Base-by-base conservation (phyloP, 1,140 invertebrate genomes). In the Drosophila lini region DNA sequence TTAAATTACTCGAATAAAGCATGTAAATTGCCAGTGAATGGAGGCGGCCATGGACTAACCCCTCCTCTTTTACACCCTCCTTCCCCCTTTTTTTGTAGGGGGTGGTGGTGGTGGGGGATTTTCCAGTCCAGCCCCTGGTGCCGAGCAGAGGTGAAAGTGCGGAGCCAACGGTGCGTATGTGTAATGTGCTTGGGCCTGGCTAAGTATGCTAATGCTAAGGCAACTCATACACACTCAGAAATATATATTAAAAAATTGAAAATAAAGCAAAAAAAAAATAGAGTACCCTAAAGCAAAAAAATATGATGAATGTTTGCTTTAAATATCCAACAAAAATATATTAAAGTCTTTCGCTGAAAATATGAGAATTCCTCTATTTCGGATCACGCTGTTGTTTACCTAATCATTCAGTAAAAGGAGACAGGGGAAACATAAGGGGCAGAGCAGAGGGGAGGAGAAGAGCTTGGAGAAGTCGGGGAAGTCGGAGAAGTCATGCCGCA, bases 1-100 rank as follows among this genome's bases (percentile, higher is more conserved):
- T 84, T 89, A 88, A 88, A 88, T 88, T 88, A 89, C 84, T 89
- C 78, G 80, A 84, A 88, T 81, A 89, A 88, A 88, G 84, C 84
- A 88, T 88, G 84, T 88, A 84, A 88, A 89, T 88, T 89, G 84
- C 84, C 80, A 88, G 76, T 88, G 80, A 89, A 89, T 83, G 50
- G 44, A 57, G 50, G 68, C 68, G 64, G 45, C 40, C 40, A 50
- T 56, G 52, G 58, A 55, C 69, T 47, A 64, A 38, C 59, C 55
- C 44, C 13, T 2, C 9, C 41, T 31, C 19, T 9, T 11, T 11
- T 6, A 11, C 11, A 41, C 6, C 34, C 28, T 28, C 25, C 25
- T 28, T 28, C 25, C 25, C 25, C 25, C 50, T 31, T 34, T 22
- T 22, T 22, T 36, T 53, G 36, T 11, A 36, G 16, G 11, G 3